Evolutionary conservation across 2,888 invertebrate species (phyloP), one percentile per base, ranked within the genome.

Genomic region (Sipha maydis): DNA sequence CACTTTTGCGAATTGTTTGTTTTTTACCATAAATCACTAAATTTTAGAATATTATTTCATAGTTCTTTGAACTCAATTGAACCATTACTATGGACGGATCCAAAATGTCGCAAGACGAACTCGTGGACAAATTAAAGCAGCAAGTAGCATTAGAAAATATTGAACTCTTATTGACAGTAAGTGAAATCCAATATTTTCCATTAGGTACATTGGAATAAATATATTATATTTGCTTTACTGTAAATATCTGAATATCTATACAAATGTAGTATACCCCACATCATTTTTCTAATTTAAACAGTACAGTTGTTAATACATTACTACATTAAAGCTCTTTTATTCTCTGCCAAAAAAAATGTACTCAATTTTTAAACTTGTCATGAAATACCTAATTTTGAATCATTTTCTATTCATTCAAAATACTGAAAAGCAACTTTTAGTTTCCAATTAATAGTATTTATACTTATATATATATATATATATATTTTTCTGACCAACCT

Each of bases 81-180:
- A 69, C 17, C 41, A 85, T 34, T 48, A 89, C 38, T 56, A 89
- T 82, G 79, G 89, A 89, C 28, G 75, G 97, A 9, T 25, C 88
- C 4, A 88, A 88, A 61, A 31, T 88, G 31, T 88, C 88, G 92
- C 96, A 95, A 92, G 96, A 96, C 90, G 97, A 97, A 91, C 93
- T 98, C 89, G 98, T 98, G 96, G 96, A 97, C 91, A 96, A 97
- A 93, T 96, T 98, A 54, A 97, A 98, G 92, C 97, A 98, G 92
- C 97, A 98, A 93, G 96, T 98, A 89, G 97, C 97, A 0, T 94
- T 99, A 86, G 97, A 97, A 75, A 97, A 97, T 92, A 97, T 97
- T 67, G 98, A 98, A 92, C 97, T 98, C 94, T 92, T 98, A 90
- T 93, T 98, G 90, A 96, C 96, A 92, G 96, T 96, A 93, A 89